Evolutionary conservation across 2,797 vertebrate species (phyloP).

Genomic region (Ispidina lecontei): DNA sequence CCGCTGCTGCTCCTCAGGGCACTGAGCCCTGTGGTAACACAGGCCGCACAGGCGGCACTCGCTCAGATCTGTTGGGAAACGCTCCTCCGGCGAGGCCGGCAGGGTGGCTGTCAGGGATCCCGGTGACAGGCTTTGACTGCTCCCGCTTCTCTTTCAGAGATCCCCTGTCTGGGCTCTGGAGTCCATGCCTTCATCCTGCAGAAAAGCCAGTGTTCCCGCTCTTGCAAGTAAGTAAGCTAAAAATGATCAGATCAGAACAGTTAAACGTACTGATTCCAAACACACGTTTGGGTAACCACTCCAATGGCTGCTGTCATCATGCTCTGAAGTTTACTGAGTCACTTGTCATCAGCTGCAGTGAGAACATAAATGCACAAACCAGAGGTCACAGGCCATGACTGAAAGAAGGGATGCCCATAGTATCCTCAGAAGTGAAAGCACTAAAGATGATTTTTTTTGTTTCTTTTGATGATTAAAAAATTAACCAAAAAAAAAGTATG

Average conservation of each 20-base stretch:
- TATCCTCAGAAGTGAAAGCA: not conserved
- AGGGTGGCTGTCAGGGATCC: not conserved
- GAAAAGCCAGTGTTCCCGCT: accelerated
- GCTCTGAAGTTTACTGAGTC: not conserved
- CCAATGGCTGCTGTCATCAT: not conserved
- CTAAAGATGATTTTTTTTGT: not conserved
- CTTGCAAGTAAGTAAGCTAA: not conserved
- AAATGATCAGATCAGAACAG: not conserved
- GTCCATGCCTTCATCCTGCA: not conserved
- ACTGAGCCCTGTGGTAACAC: not conserved
- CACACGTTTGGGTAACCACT: not conserved
- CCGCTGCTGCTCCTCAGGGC: no score
- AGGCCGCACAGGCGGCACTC: not conserved
- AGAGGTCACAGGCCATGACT: not conserved
- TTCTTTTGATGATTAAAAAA: not conserved
- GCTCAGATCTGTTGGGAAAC: not conserved
- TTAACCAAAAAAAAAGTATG: not conserved
- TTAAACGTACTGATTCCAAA: accelerated
- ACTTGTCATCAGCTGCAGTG: not conserved
- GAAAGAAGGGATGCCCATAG: not conserved
- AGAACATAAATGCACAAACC: not conserved
- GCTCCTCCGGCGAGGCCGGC: not conserved
- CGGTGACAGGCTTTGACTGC: accelerated
- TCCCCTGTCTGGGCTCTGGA: accelerated
- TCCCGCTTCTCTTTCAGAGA: not conserved